Conservation (phyloP, 1,140 invertebrate species). For the Ips nitidus region DNA sequence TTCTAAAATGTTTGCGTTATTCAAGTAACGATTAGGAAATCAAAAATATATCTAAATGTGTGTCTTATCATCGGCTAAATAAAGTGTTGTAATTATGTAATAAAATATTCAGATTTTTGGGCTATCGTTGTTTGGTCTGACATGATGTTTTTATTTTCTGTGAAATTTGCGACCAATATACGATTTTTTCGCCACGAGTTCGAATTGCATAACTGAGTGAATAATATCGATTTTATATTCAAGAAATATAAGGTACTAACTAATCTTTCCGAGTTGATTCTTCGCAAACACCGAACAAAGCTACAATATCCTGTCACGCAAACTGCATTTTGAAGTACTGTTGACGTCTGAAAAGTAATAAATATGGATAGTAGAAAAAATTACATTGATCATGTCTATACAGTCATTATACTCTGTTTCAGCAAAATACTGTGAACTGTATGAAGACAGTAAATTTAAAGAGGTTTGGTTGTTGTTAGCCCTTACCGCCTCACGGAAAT, state of each 20-base stretch:
- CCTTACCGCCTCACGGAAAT: conserved; percentile 29
- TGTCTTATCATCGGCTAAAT: conserved; percentile 12
- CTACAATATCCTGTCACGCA: conserved; percentile 59
- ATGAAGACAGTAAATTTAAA: conserved; percentile 25
- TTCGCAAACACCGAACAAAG: conserved; percentile 58
- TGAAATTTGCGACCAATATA: no score
- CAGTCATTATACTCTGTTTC: conserved; percentile 38
- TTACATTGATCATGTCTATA: conserved; percentile 33
- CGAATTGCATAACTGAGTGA: no score
- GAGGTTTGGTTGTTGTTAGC: conserved; percentile 40
- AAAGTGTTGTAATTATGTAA: not conserved
- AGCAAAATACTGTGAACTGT: conserved; percentile 36
- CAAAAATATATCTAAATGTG: conserved; percentile 16
- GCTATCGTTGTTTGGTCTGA: no score
- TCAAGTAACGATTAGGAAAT: conserved; percentile 9
- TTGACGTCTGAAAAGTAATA: not conserved
- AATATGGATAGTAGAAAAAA: conserved; percentile 4
- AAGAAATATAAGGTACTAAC: conserved; percentile 46
- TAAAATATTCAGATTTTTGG: not conserved
- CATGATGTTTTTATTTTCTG: no score
- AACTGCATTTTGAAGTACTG: conserved; percentile 16
- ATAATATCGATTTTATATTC: not conserved
- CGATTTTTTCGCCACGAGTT: no score
- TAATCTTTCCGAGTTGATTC: conserved; percentile 58
- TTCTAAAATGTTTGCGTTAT: conserved; percentile 5